phyloP scores from a whole-genome alignment of 2,888 invertebrate species.

The Apamea epomidion region DNA sequence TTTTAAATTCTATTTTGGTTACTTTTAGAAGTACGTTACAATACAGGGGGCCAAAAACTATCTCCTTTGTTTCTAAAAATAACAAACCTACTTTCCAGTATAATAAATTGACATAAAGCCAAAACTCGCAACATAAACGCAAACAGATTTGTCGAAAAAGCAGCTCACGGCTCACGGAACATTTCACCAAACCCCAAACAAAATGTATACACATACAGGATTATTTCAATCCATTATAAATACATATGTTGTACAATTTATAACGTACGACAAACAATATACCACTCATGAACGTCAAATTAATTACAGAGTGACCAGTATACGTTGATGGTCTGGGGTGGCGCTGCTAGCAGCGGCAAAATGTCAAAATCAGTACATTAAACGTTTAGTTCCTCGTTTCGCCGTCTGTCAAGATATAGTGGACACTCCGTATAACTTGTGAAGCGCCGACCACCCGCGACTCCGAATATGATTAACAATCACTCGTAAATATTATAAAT shows the following conservation, averaged over 20 bases:
- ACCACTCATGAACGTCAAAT: conserved; percentile 74
- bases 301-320: conserved; percentile 70
- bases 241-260: conserved; percentile 69
- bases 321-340: conserved; percentile 23
- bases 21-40: background rate
- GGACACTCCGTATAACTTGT: conserved; percentile 48
- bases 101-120: conserved; percentile 15
- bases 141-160: conserved; percentile 46
- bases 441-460: conserved; percentile 76
- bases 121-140: conserved; percentile 23
- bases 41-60: background rate
- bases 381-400: conserved; percentile 34
- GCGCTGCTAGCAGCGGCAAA: conserved; percentile 30
- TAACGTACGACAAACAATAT: conserved; percentile 68
- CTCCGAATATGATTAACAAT: conserved; percentile 70
- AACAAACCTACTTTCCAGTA: background rate
- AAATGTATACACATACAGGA: conserved; percentile 57
- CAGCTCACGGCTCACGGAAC: conserved; percentile 20
- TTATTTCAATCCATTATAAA: conserved; percentile 66
- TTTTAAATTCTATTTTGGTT: background rate
- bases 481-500: conserved; percentile 69
- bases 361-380: conserved; percentile 17
- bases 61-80: background rate
- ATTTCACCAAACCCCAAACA: conserved; percentile 47
- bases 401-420: conserved; percentile 40